Percentiles rank a stretch among this genome's conserved stretches.
Evolutionary conservation across 2,797 vertebrate genomes (phyloP).

Genomic region (Cuniculus paca): DNA sequence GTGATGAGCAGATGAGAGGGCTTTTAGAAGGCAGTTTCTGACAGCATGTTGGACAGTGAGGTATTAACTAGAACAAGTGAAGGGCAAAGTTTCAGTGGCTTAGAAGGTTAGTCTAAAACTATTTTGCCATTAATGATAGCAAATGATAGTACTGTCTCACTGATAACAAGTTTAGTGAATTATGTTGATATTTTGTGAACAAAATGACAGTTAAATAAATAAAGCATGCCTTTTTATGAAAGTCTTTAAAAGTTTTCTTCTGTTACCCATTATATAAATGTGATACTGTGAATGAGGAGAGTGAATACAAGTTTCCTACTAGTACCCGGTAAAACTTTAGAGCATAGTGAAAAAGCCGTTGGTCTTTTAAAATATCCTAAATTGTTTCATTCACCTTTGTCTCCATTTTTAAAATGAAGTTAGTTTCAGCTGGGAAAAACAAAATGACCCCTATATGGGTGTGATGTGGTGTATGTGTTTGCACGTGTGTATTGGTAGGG

Average conservation of each 20-base stretch:
- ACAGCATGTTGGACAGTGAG: not conserved
- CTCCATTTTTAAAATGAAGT: not conserved
- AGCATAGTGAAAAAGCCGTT: not conserved
- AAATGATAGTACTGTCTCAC: not conserved
- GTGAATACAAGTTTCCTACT: not conserved
- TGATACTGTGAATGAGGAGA: conserved; percentile 9
- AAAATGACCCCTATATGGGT: not conserved
- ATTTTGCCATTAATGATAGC: conserved; percentile 39
- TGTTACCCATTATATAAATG: conserved; percentile 10
- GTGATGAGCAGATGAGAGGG: not conserved
- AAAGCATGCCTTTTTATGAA: conserved; percentile 16
- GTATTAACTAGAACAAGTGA: conserved; percentile 39
- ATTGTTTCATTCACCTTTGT: not conserved
- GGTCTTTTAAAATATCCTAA: not conserved
- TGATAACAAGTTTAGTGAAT: conserved; percentile 55
- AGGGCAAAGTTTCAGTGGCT: not conserved
- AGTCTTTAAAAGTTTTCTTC: conserved; percentile 49
- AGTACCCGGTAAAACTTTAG: not conserved
- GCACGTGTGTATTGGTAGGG: not conserved
- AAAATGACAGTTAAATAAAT: conserved; percentile 53
- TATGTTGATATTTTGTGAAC: conserved; percentile 32
- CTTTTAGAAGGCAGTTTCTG: not conserved
- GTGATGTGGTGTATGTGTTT: not conserved
- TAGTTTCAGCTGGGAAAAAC: not conserved
- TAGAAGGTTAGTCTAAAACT: conserved; percentile 30